These are phyloP conservation scores for Agrochola macilenta DNA, from an alignment of 2,888 invertebrate genomes.

Conservation along the genomic window DNA sequence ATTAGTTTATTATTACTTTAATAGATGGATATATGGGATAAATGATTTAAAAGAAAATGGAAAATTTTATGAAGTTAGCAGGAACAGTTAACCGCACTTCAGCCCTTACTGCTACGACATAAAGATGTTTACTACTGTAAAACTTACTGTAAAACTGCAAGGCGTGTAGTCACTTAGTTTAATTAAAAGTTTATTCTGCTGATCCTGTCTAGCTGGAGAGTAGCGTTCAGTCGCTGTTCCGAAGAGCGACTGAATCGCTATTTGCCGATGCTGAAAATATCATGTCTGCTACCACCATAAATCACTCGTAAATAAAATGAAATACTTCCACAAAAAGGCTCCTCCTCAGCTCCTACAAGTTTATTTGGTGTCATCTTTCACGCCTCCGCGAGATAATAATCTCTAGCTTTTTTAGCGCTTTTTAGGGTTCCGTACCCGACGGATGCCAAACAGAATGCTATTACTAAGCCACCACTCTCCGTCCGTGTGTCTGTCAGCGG, in stretches of 20 bases:
- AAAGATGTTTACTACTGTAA: not conserved
- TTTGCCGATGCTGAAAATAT: not conserved
- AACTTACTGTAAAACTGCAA: not conserved
- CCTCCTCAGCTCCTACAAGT: not conserved
- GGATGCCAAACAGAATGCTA: too few species aligned
- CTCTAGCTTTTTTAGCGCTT: conserved; percentile 5
- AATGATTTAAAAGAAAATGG: not conserved
- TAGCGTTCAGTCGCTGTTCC: not conserved
- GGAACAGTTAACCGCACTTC: not conserved
- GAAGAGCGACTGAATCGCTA: not conserved
- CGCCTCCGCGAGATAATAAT: conserved; percentile 8
- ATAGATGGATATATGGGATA: not conserved
- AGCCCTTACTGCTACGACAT: too few species aligned
- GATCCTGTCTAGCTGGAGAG: not conserved
- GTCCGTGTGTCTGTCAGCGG: too few species aligned
- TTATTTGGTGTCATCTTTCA: conserved; percentile 32
- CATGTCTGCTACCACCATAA: not conserved
- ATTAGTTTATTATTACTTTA: not conserved
- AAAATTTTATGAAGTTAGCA: too few species aligned
- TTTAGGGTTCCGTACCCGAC: not conserved
- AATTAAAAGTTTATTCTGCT: not conserved
- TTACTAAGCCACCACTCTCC: too few species aligned
- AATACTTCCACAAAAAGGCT: not conserved
- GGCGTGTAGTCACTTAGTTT: not conserved
- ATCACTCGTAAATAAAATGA: not conserved